Evolutionary conservation across 2,113 vertebrate genomes (phyloP).

Genomic region (Siphamia tubifer): DNA sequence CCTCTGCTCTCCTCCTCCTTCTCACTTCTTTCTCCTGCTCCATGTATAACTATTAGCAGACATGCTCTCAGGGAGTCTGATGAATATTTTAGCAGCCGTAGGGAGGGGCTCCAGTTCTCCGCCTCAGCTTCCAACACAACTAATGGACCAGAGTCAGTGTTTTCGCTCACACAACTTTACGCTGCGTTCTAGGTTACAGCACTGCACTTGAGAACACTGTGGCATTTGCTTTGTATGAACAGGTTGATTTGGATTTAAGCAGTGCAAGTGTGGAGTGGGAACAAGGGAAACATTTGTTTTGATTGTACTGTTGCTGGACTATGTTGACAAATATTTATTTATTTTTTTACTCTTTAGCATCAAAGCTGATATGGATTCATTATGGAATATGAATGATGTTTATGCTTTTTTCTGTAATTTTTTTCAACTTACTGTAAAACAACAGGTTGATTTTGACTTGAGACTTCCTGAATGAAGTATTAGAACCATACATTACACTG

Average conservation of each 20-base stretch:
- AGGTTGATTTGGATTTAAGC: background rate
- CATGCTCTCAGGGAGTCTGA: conserved; percentile 83
- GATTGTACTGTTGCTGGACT: background rate
- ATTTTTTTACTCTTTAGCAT: background rate
- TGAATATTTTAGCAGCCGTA: conserved; percentile 93
- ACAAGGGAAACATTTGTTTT: too few relatives aligned
- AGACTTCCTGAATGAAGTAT: background rate
- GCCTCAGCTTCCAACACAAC: conserved; percentile 55
- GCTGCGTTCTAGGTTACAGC: conserved; percentile 8
- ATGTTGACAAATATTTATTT: background rate
- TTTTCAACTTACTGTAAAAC: background rate
- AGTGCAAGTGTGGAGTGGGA: too few relatives aligned
- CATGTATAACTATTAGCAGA: conserved; percentile 80
- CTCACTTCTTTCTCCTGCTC: conserved; percentile 68
- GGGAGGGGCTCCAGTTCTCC: conserved; percentile 64
- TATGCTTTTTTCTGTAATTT: background rate
- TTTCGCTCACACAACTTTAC: conserved; percentile 58
- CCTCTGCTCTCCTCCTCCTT: conserved; percentile 53
- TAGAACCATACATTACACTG: background rate
- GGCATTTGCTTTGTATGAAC: background rate
- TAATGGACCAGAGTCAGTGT: conserved; percentile 64
- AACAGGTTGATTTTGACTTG: background rate
- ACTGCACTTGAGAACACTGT: background rate
- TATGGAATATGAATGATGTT: background rate
- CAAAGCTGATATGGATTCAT: background rate